These are phyloP conservation scores for Drosophila parabipectinata DNA, from an alignment of 1,140 invertebrate species.

Conservation along the genomic window DNA sequence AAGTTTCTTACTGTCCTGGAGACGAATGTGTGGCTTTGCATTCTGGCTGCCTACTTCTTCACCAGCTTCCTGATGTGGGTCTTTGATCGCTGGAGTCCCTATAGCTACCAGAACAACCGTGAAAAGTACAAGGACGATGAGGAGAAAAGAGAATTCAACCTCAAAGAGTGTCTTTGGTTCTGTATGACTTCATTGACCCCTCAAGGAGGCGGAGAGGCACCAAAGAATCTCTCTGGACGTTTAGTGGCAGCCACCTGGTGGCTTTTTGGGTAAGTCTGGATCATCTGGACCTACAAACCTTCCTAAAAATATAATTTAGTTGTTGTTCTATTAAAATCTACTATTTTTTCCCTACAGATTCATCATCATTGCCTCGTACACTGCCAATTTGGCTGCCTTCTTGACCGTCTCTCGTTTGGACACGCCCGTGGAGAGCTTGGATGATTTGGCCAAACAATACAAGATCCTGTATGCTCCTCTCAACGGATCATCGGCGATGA, in stretches of 20 bases:
- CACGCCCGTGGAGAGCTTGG: slow-evolving; percentile 95
- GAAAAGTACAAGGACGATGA: slow-evolving; percentile 97
- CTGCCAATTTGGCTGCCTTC: slow-evolving; percentile 97
- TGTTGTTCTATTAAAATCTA: background rate
- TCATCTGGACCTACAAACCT: no score
- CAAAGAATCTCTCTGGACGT: slow-evolving; percentile 96
- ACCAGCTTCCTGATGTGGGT: slow-evolving; percentile 97
- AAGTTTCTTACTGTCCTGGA: slow-evolving; percentile 99
- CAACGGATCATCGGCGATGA: slow-evolving; percentile 91
- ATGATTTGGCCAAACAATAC: slow-evolving; percentile 97
- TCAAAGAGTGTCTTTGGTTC: slow-evolving; percentile 99
- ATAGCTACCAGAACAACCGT: slow-evolving; percentile 97
- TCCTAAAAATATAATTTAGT: no score
- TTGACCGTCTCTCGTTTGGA: slow-evolving; percentile 96
- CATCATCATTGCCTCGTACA: slow-evolving; percentile 99
- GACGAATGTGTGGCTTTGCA: slow-evolving; percentile 97
- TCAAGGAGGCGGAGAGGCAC: slow-evolving; percentile 94
- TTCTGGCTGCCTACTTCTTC: slow-evolving; percentile 97
- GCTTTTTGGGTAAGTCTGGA: slow-evolving; percentile 90
- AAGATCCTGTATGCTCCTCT: slow-evolving; percentile 97
- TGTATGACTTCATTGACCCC: slow-evolving; percentile 99
- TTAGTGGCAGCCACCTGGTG: slow-evolving; percentile 98
- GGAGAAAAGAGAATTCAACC: slow-evolving; percentile 96
- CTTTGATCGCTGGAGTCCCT: slow-evolving; percentile 98
- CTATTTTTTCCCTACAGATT: slow-evolving; percentile 85